Conservation (phyloP, 2,888 invertebrate species). For the Athalia cordata region DNA sequence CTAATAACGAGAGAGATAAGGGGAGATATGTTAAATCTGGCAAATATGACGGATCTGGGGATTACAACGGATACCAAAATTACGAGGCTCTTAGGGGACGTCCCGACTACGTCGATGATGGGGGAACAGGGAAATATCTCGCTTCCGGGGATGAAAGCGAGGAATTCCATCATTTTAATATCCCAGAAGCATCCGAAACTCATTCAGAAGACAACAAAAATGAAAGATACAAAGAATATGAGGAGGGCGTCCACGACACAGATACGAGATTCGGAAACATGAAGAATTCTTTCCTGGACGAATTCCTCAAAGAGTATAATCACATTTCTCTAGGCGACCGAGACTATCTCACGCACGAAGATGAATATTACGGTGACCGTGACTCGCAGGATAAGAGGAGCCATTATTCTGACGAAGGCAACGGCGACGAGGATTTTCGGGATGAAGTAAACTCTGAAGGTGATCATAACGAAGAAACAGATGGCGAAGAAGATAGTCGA, state of each 20-base stretch:
- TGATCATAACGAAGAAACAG: conserved; percentile 67
- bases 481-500: conserved; percentile 67
- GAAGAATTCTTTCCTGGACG: neutral
- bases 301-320: conserved; percentile 29
- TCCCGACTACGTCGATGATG: conserved; percentile 9
- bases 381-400: conserved; percentile 64
- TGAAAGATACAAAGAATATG: conserved; percentile 1
- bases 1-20: conserved; percentile 30
- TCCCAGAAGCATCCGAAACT: neutral
- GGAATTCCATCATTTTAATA: neutral
- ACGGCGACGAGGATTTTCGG: conserved; percentile 66
- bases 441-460: conserved; percentile 65
- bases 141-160: conserved; percentile 3
- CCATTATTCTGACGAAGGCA: conserved; percentile 61
- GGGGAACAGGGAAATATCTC: neutral
- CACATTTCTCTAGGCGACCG: neutral
- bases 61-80: conserved; percentile 23
- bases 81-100: neutral
- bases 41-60: conserved; percentile 14
- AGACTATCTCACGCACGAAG: conserved; percentile 59
- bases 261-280: neutral
- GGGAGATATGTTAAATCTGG: conserved; percentile 28
- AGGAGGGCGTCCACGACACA: neutral
- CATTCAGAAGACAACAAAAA: neutral
- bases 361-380: conserved; percentile 65